Evolutionary conservation across 2,888 invertebrate species (phyloP).

Genomic region (Ellobium chinense): DNA sequence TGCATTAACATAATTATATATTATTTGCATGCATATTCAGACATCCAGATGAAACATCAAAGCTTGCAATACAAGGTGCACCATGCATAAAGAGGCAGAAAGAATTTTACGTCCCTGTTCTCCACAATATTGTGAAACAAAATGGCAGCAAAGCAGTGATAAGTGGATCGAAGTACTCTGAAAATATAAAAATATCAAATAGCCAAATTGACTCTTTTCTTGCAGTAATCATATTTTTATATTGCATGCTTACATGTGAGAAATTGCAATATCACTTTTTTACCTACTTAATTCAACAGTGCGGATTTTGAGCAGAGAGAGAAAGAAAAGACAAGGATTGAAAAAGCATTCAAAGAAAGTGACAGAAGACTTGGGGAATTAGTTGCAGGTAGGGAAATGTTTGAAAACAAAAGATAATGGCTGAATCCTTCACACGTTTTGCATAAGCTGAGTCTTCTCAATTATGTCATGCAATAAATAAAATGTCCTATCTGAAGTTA

Average conservation of each 20-base stretch:
- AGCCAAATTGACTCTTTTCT: background rate
- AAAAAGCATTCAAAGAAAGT: conserved; percentile 94
- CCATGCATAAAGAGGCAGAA: too few species aligned
- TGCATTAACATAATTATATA: too few species aligned
- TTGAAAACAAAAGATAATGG: too few species aligned
- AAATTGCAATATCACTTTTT: background rate
- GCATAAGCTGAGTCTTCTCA: too few species aligned
- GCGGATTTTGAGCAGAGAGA: conserved; percentile 82
- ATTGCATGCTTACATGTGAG: background rate
- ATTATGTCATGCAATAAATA: too few species aligned
- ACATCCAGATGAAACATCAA: too few species aligned
- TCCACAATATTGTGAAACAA: background rate
- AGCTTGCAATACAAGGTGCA: too few species aligned
- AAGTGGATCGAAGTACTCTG: background rate
- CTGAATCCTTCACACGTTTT: too few species aligned
- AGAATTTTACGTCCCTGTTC: too few species aligned
- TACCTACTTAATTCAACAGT: conserved; percentile 53
- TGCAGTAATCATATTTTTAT: conserved; percentile 11
- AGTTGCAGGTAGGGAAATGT: conserved; percentile 82
- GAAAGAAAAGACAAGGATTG: conserved; percentile 94
- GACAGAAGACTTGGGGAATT: conserved; percentile 93
- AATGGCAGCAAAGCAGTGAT: background rate
- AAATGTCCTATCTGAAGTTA: too few species aligned
- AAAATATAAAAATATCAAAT: background rate
- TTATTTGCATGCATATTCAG: too few species aligned